Conservation (phyloP, 2,888 invertebrate species). For the Caenorhabditis afra region DNA sequence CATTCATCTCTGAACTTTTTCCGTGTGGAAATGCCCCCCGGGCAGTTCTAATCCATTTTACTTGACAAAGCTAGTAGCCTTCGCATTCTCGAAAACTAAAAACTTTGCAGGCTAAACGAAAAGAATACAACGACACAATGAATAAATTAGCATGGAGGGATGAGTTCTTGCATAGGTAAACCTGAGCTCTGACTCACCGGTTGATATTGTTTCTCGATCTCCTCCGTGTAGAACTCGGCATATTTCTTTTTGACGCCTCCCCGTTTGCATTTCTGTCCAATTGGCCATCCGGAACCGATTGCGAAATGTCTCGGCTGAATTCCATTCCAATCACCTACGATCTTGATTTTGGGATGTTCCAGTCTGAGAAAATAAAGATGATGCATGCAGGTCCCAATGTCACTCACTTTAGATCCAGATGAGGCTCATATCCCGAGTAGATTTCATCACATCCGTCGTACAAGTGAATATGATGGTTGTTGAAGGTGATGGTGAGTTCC, state of each 20-base stretch:
- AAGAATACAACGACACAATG: constrained; percentile 2
- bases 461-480: constrained; percentile 58
- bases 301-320: constrained; percentile 24
- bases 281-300: constrained; percentile 62
- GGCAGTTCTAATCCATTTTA: no score
- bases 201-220: constrained; percentile 39
- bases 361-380: constrained; percentile 20
- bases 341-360: constrained; percentile 17
- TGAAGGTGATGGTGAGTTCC: constrained; percentile 61
- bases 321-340: constrained; percentile 32
- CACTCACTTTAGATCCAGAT: constrained; percentile 6
- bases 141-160: constrained; percentile 32
- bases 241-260: constrained; percentile 37
- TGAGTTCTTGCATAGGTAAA: neutral
- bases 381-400: no score
- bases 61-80: no score
- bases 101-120: neutral
- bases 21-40: no score
- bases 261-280: constrained; percentile 48
- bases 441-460: constrained; percentile 66
- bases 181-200: constrained; percentile 23
- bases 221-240: constrained; percentile 32
- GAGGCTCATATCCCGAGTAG: constrained; percentile 46
- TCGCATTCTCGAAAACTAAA: neutral
- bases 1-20: neutral